These are phyloP conservation scores for Kuschelorhynchus macadamiae DNA, from an alignment of 2,888 invertebrate species.

Conservation along the genomic window DNA sequence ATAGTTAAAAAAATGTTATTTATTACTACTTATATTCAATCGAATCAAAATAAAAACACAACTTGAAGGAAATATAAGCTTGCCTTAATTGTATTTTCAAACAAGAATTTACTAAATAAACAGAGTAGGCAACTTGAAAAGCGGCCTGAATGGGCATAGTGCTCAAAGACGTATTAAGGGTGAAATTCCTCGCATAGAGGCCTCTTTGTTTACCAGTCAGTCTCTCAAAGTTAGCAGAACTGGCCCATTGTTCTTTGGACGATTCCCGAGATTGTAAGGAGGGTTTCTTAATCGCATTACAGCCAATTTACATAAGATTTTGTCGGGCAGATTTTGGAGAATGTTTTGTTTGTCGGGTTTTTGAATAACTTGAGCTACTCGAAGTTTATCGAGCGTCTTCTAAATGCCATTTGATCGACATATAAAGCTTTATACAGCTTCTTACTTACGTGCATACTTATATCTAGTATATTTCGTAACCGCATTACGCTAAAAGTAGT, in stretches of 20 bases:
- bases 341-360: not conserved
- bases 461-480: too few relatives aligned
- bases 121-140: not conserved
- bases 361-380: too few relatives aligned
- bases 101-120: conserved; percentile 17
- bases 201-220: conserved; percentile 33
- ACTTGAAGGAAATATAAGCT: not conserved
- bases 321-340: conserved; percentile 9
- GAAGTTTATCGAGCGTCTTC: too few relatives aligned
- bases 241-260: conserved; percentile 34
- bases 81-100: not conserved
- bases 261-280: conserved; percentile 22
- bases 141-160: conserved; percentile 13
- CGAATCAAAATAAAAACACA: too few relatives aligned
- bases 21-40: too few relatives aligned
- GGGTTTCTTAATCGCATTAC: conserved; percentile 43
- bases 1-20: too few relatives aligned
- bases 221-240: conserved; percentile 30
- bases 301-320: conserved; percentile 40
- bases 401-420: too few relatives aligned
- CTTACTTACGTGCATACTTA: too few relatives aligned
- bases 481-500: too few relatives aligned
- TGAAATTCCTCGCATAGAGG: conserved; percentile 38
- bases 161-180: conserved; percentile 21
- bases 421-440: too few relatives aligned